A percentile compares a stretch with the other conserved stretches of the same genome.
Evolutionary conservation across 2,113 vertebrate species (phyloP).

Genomic region (Cottus gobio): DNA sequence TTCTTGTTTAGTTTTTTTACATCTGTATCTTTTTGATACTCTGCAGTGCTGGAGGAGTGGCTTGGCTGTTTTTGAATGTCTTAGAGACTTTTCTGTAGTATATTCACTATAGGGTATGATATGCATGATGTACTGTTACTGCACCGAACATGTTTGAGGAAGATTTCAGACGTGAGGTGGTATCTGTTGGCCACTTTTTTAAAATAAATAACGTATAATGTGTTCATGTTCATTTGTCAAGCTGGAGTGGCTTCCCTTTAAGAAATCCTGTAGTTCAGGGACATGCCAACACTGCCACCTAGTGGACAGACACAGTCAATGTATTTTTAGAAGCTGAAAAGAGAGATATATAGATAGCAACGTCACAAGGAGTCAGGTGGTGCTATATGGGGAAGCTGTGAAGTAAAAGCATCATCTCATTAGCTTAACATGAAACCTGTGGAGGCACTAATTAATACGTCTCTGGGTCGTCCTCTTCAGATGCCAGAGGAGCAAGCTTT

Average conservation of each 20-base stretch:
- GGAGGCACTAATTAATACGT: conserved; percentile 19
- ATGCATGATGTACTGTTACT: background rate
- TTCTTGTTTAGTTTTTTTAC: conserved; percentile 50
- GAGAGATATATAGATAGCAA: background rate
- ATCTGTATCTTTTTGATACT: conserved; percentile 18
- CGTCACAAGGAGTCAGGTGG: background rate
- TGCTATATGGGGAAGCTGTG: background rate
- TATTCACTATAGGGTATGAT: background rate
- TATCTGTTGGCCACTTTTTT: background rate
- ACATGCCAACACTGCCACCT: conserved; percentile 49
- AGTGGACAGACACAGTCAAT: conserved; percentile 38
- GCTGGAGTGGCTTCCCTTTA: background rate
- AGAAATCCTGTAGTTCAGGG: background rate
- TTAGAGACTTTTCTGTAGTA: background rate
- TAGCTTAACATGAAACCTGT: background rate
- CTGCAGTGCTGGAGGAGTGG: background rate
- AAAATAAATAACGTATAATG: background rate
- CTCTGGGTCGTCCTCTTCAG: conserved; percentile 73
- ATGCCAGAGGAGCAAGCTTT: conserved; percentile 99
- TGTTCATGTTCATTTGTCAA: background rate
- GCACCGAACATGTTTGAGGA: background rate
- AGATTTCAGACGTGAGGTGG: background rate
- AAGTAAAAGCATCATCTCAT: background rate
- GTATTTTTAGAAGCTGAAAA: background rate
- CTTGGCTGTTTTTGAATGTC: background rate